A percentile compares a stretch with the other conserved stretches of the same genome.
Conservation (phyloP, 2,888 invertebrate genomes). For the Philopedon plagiatum region DNA sequence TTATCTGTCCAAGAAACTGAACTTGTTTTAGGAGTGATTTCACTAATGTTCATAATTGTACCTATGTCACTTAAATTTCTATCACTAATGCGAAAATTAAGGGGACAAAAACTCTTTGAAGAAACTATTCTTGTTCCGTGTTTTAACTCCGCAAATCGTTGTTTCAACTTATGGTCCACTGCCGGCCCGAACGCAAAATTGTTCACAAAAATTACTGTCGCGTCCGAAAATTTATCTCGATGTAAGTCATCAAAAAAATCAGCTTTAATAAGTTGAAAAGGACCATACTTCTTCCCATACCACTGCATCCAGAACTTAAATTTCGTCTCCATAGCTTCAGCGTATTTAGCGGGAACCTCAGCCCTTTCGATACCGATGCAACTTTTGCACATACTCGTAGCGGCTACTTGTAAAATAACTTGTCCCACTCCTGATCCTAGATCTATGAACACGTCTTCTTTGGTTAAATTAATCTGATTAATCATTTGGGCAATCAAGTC, state of each 20-base stretch:
- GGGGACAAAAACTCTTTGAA: conserved; percentile 49
- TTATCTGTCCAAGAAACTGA: conserved; percentile 52
- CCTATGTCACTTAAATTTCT: conserved; percentile 49
- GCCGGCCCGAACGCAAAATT: conserved; percentile 51
- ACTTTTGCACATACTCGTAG: conserved; percentile 34
- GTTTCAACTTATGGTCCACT: conserved; percentile 48
- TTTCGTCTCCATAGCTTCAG: conserved; percentile 43
- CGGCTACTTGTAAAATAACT: conserved; percentile 50
- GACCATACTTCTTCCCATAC: conserved; percentile 47
- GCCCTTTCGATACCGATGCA: conserved; percentile 50
- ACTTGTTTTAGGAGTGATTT: conserved; percentile 45
- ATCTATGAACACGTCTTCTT: conserved; percentile 51
- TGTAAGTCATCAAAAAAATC: conserved; percentile 50
- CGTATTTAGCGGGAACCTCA: conserved; percentile 48
- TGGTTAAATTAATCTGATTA: conserved; percentile 44
- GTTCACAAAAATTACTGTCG: conserved; percentile 49
- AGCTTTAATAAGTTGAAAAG: conserved; percentile 42
- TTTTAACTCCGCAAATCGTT: conserved; percentile 51
- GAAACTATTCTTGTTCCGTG: conserved; percentile 52
- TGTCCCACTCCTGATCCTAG: conserved; percentile 52
- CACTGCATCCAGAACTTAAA: conserved; percentile 53
- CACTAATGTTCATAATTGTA: conserved; percentile 50
- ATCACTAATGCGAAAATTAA: conserved; percentile 51
- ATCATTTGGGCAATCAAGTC: conserved; percentile 49
- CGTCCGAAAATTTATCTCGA: conserved; percentile 39